These are phyloP conservation scores for Corbicula japonica DNA, from an alignment of 2,888 invertebrate species.

Conservation along the genomic window DNA sequence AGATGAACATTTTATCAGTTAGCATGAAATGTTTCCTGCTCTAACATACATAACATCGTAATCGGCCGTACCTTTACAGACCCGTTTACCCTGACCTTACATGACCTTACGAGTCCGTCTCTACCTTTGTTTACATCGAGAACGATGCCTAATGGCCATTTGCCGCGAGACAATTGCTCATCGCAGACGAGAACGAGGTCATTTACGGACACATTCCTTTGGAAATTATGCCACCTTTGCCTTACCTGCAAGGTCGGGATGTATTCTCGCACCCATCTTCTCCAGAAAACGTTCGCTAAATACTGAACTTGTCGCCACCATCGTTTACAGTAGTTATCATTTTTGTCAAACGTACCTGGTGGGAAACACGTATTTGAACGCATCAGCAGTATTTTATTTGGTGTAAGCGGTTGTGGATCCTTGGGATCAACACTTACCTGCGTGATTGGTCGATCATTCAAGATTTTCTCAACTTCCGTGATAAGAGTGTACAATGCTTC, in stretches of 20 bases:
- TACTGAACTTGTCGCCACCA: too few species aligned
- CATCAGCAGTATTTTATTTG: background rate
- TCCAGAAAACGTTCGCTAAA: too few species aligned
- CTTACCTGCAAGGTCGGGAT: background rate
- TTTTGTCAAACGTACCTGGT: too few species aligned
- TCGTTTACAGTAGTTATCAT: background rate
- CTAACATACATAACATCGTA: background rate
- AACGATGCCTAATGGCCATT: conserved; percentile 11
- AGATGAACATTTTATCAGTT: too few species aligned
- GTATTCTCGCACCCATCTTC: too few species aligned
- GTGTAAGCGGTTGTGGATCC: background rate
- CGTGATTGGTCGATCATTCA: conserved; percentile 19
- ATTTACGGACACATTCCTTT: background rate
- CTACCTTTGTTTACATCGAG: background rate
- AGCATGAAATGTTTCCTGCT: background rate
- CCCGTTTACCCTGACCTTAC: conserved; percentile 9
- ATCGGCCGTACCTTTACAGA: conserved; percentile 5
- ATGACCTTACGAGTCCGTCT: too few species aligned
- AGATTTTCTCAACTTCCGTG: conserved; percentile 15
- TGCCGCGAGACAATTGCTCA: background rate
- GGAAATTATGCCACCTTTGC: conserved; percentile 5
- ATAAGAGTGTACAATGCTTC: conserved; percentile 9
- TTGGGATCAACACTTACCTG: conserved; percentile 5
- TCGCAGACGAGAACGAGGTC: conserved; percentile 15
- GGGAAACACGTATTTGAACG: too few species aligned